Evolutionary conservation across 2,888 invertebrate genomes (phyloP), one percentile per base, ranked within the genome.

Genomic region (Protula sp.): DNA sequence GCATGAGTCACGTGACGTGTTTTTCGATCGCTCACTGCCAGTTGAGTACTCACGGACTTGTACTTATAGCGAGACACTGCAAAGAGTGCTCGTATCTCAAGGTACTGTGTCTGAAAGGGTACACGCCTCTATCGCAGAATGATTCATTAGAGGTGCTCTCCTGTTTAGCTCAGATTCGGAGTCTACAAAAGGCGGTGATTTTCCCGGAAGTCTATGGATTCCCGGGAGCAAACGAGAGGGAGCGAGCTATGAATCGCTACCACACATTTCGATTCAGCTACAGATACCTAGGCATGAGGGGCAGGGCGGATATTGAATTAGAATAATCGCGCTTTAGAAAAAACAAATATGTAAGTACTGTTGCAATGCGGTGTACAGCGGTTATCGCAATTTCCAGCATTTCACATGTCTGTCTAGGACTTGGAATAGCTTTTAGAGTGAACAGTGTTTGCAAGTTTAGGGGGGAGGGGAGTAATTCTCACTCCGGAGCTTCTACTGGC

Each of bases 151-250:
- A 65, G 4, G 60, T 76, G 4, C 60, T 76, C 14, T 62, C 68
- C 47, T 63, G 65, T 22, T 68, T 68, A 54, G 62, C 70, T n/a
- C 55, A 65, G 55, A 68, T 74, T 30, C 59, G 57, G 2, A 66
- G 65, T 3, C 61, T 76, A 26, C 75, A 76, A 62, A 74, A 70
- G 30, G 72, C 71, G 55, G 57, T 70, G 3, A 55, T 75, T 31
- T 67, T 74, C 27, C 75, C 75, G 4, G 75, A 75, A 30, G 65
- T 67, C 1, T 75, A 74, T 59, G 76, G 74, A 9, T 76, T 75
- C 59, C 75, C 75, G 0, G 76, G 67, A 1, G 54, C 57, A 29
- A 63, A 57, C 9, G 66, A 67, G 55, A 47, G 45, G 24, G 66
- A 66, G 50, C 54, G 66, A 5, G 50, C 50, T 45, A 29, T 56